Conservation (phyloP, 2,113 vertebrate species). For the Gambusia holbrooki region DNA sequence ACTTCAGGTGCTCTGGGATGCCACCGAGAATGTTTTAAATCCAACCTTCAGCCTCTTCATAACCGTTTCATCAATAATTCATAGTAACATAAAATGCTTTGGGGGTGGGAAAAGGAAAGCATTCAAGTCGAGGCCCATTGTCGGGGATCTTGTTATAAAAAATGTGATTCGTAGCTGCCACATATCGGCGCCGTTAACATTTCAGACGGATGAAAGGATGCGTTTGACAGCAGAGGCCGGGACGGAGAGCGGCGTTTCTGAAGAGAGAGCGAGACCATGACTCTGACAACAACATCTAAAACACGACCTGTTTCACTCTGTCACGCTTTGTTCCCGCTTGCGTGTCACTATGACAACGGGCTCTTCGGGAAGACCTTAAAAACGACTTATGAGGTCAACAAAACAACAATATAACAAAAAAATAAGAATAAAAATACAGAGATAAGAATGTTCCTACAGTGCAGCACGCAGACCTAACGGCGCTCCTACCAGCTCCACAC, state of each 20-base stretch:
- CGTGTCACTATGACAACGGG: slow-evolving; percentile 63
- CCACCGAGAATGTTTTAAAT: too few relatives aligned
- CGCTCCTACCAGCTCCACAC: slow-evolving; percentile 22
- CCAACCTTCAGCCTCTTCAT: background rate
- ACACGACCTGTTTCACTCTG: slow-evolving; percentile 29
- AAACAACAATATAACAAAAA: background rate
- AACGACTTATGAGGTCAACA: slow-evolving; percentile 31
- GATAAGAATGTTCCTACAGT: background rate
- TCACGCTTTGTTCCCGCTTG: slow-evolving; percentile 47
- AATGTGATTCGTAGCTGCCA: background rate
- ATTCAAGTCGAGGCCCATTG: background rate
- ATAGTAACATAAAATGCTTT: background rate
- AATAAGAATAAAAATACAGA: background rate
- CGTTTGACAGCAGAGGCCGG: background rate
- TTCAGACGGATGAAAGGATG: background rate
- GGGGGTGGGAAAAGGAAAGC: background rate
- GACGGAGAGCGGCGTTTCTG: slow-evolving; percentile 20
- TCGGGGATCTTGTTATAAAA: background rate
- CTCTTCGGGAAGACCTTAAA: slow-evolving; percentile 41
- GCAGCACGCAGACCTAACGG: slow-evolving; percentile 9
- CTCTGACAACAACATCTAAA: slow-evolving; percentile 44
- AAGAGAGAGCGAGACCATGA: slow-evolving; percentile 18
- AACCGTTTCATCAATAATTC: background rate
- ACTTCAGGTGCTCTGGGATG: background rate
- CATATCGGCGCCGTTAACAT: background rate